Percentiles rank a stretch among this genome's conserved stretches.
Evolutionary conservation across 1,140 invertebrate genomes (phyloP).

Genomic region (Conus ventricosus): DNA sequence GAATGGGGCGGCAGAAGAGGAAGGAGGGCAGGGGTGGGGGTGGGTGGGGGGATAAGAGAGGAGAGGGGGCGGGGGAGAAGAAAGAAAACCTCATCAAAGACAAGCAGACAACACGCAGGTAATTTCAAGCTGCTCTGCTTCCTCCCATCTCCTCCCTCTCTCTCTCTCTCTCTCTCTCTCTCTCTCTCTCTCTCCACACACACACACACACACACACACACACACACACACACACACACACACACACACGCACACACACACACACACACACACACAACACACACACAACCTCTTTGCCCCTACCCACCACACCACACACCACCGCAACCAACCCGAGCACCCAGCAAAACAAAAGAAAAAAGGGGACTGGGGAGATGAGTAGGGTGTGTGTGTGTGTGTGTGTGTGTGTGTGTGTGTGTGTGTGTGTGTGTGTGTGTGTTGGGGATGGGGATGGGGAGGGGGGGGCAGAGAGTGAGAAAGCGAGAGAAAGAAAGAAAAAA

Average conservation of each 20-base stretch:
- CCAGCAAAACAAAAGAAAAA: background rate
- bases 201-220: background rate
- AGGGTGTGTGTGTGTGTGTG: background rate
- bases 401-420: background rate
- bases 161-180: background rate
- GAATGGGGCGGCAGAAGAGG: background rate
- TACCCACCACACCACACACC: background rate
- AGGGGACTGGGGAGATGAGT: background rate
- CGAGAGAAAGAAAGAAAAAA: background rate
- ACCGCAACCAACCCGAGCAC: background rate
- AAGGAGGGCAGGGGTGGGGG: background rate
- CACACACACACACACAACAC: background rate
- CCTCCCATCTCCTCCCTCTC: background rate
- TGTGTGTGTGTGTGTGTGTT: background rate
- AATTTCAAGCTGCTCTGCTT: background rate
- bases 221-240: background rate
- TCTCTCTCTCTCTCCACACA: background rate
- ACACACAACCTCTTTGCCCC: background rate
- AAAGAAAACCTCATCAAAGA: background rate
- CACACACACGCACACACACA: background rate
- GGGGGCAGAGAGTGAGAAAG: slow-evolving; percentile 7
- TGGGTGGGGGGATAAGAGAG: background rate
- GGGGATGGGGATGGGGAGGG: background rate
- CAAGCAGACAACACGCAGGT: background rate
- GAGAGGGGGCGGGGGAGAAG: background rate